phyloP scores from a whole-genome alignment of 92 coral and sea anemone genomes.

The Phenganax marumi region DNA sequence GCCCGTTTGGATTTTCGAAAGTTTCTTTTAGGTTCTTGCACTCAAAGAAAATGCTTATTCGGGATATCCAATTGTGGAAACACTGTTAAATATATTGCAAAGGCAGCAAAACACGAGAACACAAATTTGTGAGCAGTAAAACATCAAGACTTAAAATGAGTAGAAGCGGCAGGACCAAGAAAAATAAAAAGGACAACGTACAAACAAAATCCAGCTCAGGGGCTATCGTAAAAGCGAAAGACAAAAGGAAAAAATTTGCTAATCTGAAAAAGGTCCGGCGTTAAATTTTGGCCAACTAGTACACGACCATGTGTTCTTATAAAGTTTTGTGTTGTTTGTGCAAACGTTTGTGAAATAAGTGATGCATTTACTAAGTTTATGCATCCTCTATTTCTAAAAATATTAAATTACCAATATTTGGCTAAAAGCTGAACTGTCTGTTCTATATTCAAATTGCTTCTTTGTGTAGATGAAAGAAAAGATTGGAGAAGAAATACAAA shows the following conservation, averaged over 20 bases:
- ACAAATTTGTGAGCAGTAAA: background rate
- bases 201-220: conserved; percentile 8
- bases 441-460: background rate
- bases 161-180: conserved; percentile 18
- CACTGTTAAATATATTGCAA: background rate
- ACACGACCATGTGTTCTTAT: background rate
- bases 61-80: background rate
- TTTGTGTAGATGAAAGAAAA: conserved; percentile 67
- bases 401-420: background rate
- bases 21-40: too few relatives aligned
- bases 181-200: conserved; percentile 16
- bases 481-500: conserved; percentile 71
- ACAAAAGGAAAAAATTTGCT: conserved; percentile 21
- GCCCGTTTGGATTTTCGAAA: too few relatives aligned
- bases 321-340: background rate
- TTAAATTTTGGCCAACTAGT: background rate
- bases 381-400: too few relatives aligned
- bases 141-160: background rate
- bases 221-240: conserved; percentile 32
- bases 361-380: too few relatives aligned
- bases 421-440: background rate
- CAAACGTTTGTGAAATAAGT: background rate
- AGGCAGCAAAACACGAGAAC: background rate
- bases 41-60: too few relatives aligned
- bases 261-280: background rate